Conservation (phyloP, 2,888 invertebrate genomes). For the Drosophila prostipennis region DNA sequence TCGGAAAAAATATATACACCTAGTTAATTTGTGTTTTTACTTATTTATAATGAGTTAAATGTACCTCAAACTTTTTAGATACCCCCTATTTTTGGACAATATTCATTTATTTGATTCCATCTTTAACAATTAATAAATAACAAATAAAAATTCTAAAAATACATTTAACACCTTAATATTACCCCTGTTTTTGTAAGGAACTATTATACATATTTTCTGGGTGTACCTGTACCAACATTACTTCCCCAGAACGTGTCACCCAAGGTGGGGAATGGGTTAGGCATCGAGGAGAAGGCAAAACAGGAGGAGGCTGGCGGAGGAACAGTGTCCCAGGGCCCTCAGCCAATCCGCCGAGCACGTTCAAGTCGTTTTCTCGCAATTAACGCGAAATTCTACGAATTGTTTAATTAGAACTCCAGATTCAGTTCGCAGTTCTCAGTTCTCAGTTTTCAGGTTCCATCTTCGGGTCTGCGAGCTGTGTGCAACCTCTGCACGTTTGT, state of each 20-base stretch:
- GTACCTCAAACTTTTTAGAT: too few relatives aligned
- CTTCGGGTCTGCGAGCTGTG: slow-evolving; percentile 19
- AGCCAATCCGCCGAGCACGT: slow-evolving; percentile 66
- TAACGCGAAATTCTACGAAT: slow-evolving; percentile 85
- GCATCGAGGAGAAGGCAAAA: not conserved
- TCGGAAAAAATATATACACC: not conserved
- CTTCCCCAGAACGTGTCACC: slow-evolving; percentile 49
- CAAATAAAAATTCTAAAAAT: too few relatives aligned
- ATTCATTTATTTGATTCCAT: too few relatives aligned
- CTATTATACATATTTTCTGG: slow-evolving; percentile 16
- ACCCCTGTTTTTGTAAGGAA: not conserved
- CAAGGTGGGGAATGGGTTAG: not conserved
- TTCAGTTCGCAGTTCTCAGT: slow-evolving; percentile 33
- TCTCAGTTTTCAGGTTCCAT: slow-evolving; percentile 31
- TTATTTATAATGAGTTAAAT: too few relatives aligned
- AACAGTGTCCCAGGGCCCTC: slow-evolving; percentile 5
- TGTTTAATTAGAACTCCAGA: slow-evolving; percentile 84
- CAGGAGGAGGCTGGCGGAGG: slow-evolving; percentile 1
- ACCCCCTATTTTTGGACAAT: too few relatives aligned
- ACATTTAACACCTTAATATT: not conserved
- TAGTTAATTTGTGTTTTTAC: too few relatives aligned
- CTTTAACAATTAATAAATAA: too few relatives aligned
- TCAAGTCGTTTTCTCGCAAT: slow-evolving; percentile 83
- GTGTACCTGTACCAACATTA: slow-evolving; percentile 7
- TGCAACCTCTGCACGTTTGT: slow-evolving; percentile 68